phyloP scores from a whole-genome alignment of 2,113 vertebrate genomes.

The Coregonus clupeaformis region DNA sequence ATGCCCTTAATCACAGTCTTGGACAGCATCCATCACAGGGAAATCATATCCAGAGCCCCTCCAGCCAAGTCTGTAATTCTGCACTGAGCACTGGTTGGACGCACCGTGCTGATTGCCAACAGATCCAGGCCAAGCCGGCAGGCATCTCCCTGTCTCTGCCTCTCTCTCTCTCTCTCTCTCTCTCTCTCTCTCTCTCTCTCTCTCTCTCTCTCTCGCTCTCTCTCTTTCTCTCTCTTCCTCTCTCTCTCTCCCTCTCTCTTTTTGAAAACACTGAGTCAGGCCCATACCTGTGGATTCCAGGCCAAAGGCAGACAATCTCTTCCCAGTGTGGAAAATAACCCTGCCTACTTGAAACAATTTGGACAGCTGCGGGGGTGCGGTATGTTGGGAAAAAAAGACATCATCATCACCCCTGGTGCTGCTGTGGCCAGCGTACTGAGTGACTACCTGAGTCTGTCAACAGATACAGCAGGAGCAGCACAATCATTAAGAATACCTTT shows the following conservation, averaged over 20 bases:
- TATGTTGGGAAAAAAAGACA: constrained; percentile 1
- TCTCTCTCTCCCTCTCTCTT: not conserved
- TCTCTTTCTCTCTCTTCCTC: not conserved
- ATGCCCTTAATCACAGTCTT: constrained; percentile 71
- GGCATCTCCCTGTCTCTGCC: constrained; percentile 18
- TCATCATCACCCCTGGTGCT: not conserved
- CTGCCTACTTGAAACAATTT: constrained; percentile 6
- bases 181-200: not conserved
- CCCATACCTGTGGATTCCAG: constrained; percentile 13
- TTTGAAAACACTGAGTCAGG: constrained; percentile 13
- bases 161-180: too few species aligned
- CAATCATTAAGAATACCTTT: not conserved
- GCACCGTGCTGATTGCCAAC: constrained; percentile 50
- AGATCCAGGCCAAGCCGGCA: constrained; percentile 41
- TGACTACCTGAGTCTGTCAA: constrained; percentile 24
- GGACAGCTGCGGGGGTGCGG: constrained; percentile 17
- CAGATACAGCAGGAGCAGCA: not conserved
- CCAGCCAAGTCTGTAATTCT: constrained; percentile 44
- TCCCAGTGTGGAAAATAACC: constrained; percentile 13
- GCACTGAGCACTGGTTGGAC: constrained; percentile 27
- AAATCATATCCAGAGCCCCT: constrained; percentile 54
- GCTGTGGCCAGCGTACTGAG: not conserved
- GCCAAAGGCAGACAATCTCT: constrained; percentile 11
- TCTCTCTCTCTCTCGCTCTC: not conserved
- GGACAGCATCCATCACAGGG: constrained; percentile 53